phyloP scores from a whole-genome alignment of 2,113 vertebrate species.

The Sitta europaea region DNA sequence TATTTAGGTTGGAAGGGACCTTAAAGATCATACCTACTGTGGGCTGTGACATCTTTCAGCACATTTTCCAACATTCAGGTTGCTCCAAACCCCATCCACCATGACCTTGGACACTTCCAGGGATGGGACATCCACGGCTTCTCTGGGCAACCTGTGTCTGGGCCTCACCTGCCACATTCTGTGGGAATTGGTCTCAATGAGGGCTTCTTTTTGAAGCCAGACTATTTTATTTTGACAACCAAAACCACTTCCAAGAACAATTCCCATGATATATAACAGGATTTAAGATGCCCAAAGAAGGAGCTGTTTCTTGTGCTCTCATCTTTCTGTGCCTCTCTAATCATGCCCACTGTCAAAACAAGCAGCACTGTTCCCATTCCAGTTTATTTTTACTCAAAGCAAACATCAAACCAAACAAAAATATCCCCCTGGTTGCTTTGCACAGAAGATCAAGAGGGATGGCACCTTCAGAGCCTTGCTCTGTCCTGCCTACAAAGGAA shows the following conservation, averaged over 20 bases:
- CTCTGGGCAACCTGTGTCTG: not conserved
- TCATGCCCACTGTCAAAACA: not conserved
- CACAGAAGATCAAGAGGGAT: not conserved
- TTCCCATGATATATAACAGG: not conserved
- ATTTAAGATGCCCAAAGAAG: not conserved
- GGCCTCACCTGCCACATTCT: fast-evolving
- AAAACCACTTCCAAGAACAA: not conserved
- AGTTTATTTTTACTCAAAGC: not conserved
- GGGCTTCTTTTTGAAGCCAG: not conserved
- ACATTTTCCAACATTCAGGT: not conserved
- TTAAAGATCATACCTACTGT: not conserved
- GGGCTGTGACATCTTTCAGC: not conserved
- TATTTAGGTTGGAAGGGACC: not conserved
- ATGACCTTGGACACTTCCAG: not conserved
- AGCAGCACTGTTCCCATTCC: not conserved
- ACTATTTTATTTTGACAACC: not conserved
- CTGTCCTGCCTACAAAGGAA: not conserved
- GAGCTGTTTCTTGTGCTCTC: not conserved
- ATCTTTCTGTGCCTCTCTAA: not conserved
- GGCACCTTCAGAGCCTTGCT: not conserved
- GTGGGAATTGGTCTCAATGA: not conserved
- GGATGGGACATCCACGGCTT: fast-evolving
- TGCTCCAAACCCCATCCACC: not conserved
- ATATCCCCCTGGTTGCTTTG: not conserved
- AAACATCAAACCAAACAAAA: not conserved